Percentiles rank a stretch among this genome's conserved stretches.
Evolutionary conservation across 2,797 vertebrate species (phyloP).

Genomic region (Artibeus lituratus): DNA sequence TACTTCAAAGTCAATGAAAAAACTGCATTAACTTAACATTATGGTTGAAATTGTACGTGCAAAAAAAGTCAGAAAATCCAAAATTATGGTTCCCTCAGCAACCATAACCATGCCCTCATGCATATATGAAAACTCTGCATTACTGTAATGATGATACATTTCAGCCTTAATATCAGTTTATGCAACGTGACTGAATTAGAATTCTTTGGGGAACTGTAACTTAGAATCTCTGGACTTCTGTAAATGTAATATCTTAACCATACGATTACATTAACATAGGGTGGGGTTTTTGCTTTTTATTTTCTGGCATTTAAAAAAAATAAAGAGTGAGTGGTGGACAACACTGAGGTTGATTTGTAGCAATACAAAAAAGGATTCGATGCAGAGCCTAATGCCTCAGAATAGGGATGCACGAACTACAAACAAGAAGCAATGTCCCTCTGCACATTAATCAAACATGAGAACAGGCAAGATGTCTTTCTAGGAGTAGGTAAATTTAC

Average conservation of each 20-base stretch:
- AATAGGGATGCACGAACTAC: not conserved
- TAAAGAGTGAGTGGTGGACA: slow-evolving; percentile 32
- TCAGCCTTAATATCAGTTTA: slow-evolving; percentile 64
- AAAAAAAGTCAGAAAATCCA: slow-evolving; percentile 59
- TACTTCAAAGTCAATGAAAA: slow-evolving; percentile 58
- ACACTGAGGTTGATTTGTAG: slow-evolving; percentile 22
- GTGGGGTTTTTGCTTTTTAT: slow-evolving; percentile 38
- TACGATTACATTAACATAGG: slow-evolving; percentile 65
- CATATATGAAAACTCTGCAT: slow-evolving; percentile 59
- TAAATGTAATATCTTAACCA: slow-evolving; percentile 48
- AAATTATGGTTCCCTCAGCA: slow-evolving; percentile 73
- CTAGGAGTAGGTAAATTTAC: slow-evolving; percentile 7
- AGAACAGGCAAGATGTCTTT: not conserved
- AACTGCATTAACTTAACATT: slow-evolving; percentile 57
- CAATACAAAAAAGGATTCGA: slow-evolving; percentile 44
- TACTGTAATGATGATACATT: slow-evolving; percentile 61
- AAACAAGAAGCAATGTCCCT: slow-evolving; percentile 15
- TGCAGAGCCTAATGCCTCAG: not conserved
- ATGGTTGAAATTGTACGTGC: slow-evolving; percentile 57
- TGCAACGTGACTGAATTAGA: slow-evolving; percentile 56
- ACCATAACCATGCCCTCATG: slow-evolving; percentile 64
- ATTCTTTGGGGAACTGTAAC: slow-evolving; percentile 60
- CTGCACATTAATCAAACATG: slow-evolving; percentile 25
- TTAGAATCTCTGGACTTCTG: slow-evolving; percentile 64
- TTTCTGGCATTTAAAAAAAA: slow-evolving; percentile 40